Evolutionary conservation across 2,888 invertebrate genomes (phyloP).

Genomic region (Scaptomyza flava): DNA sequence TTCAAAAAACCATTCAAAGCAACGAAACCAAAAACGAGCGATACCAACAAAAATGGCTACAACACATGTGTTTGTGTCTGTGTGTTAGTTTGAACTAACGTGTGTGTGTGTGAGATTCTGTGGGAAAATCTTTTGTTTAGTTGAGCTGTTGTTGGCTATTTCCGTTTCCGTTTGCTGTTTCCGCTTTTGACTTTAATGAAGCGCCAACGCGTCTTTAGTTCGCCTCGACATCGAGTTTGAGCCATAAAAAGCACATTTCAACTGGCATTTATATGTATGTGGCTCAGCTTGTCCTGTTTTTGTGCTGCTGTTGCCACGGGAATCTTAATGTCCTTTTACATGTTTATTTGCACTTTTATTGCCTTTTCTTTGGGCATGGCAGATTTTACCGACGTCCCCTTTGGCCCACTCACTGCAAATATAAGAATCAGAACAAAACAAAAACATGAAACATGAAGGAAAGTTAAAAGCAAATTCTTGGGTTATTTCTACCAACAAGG

Average conservation of each 20-base stretch:
- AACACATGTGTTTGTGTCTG: slow-evolving; percentile 23
- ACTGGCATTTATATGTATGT: slow-evolving; percentile 48
- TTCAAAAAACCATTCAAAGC: slow-evolving; percentile 48
- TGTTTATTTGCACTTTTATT: slow-evolving; percentile 75
- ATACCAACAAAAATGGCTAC: slow-evolving; percentile 16
- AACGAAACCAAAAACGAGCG: slow-evolving; percentile 38
- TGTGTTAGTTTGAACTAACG: slow-evolving; percentile 17
- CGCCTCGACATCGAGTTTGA: slow-evolving; percentile 38
- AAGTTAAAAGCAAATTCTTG: slow-evolving; percentile 17
- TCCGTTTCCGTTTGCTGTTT: slow-evolving; percentile 62
- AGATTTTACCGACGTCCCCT: slow-evolving; percentile 22
- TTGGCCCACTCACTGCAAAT: slow-evolving; percentile 49
- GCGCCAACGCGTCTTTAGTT: slow-evolving; percentile 63
- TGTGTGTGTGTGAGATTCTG: slow-evolving; percentile 15
- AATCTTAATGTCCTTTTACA: slow-evolving; percentile 73
- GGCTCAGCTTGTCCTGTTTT: slow-evolving; percentile 29
- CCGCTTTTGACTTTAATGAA: slow-evolving; percentile 72
- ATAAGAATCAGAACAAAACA: slow-evolving; percentile 42
- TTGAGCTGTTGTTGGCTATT: slow-evolving; percentile 48
- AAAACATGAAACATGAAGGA: slow-evolving; percentile 39
- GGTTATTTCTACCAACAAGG: background rate
- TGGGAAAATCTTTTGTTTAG: slow-evolving; percentile 14
- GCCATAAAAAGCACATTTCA: slow-evolving; percentile 72
- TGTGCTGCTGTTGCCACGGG: slow-evolving; percentile 28
- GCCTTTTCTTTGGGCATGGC: slow-evolving; percentile 32